Evolutionary conservation across 2,888 invertebrate genomes (phyloP).

Genomic region (Sphaeridia pumilis): DNA sequence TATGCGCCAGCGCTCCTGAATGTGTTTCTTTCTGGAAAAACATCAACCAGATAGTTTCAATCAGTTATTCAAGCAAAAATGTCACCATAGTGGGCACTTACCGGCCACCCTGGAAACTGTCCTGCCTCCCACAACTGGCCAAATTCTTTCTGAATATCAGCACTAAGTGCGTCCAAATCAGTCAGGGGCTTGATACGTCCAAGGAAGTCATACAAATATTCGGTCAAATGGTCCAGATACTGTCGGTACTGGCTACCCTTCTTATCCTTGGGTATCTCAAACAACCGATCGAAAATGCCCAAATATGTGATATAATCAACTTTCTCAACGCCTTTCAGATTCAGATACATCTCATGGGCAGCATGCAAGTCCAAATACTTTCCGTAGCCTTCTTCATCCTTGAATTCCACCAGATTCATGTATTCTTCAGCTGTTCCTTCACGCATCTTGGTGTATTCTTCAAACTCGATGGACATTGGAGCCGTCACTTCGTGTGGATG

Average conservation of each 20-base stretch:
- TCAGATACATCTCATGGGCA: constrained; percentile 89
- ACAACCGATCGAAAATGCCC: constrained; percentile 85
- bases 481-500: constrained; percentile 88
- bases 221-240: constrained; percentile 70
- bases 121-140: constrained; percentile 77
- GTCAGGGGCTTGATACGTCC: constrained; percentile 72
- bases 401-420: constrained; percentile 72
- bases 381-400: constrained; percentile 98
- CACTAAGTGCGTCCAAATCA: constrained; percentile 67
- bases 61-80: no score
- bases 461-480: constrained; percentile 96
- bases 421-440: constrained; percentile 47
- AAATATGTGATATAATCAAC: constrained; percentile 92
- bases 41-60: constrained; percentile 2
- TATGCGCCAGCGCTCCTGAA: constrained; percentile 74
- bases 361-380: constrained; percentile 95
- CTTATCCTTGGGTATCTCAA: constrained; percentile 83
- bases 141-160: constrained; percentile 66
- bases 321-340: constrained; percentile 85
- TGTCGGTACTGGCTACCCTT: constrained; percentile 75
- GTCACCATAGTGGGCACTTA: no score
- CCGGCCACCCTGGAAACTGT: constrained; percentile 88
- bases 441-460: constrained; percentile 75
- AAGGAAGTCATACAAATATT: constrained; percentile 74
- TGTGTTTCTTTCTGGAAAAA: constrained; percentile 70